A percentile compares a stretch with the other conserved stretches of the same genome.
These are phyloP conservation scores for Rotaria socialis DNA, from an alignment of 2,888 invertebrate species.

Conservation along the genomic window DNA sequence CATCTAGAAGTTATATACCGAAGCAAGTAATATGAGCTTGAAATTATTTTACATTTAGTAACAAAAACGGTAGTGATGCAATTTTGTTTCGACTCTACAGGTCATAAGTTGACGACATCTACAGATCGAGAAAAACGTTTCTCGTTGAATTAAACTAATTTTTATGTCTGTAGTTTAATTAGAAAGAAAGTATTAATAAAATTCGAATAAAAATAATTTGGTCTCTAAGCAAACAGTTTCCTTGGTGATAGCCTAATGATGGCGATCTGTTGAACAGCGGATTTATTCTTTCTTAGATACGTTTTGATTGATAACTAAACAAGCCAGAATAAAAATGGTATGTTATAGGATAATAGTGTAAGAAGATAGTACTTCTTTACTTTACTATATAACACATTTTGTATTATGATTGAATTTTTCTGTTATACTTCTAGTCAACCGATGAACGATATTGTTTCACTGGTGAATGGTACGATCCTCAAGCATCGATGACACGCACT, in stretches of 20 bases:
- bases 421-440: constrained; percentile 36
- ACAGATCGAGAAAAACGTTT: neutral
- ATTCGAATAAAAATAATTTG: neutral
- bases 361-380: too few species aligned
- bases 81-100: too few species aligned
- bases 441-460: constrained; percentile 58
- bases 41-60: too few species aligned
- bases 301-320: neutral
- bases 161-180: neutral
- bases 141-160: neutral
- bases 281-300: neutral
- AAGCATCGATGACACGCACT: constrained; percentile 70
- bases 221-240: constrained; percentile 2
- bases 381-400: neutral
- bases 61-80: too few species aligned
- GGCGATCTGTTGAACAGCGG: neutral
- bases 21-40: too few species aligned
- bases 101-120: neutral
- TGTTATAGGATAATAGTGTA: neutral
- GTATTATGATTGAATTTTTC: neutral
- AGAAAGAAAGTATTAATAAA: too few species aligned
- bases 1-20: too few species aligned
- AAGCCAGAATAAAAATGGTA: neutral
- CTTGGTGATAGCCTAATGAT: neutral
- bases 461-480: constrained; percentile 81